These are phyloP conservation scores for Zygogramma bicolorata DNA, from an alignment of 2,888 invertebrate genomes.

Conservation along the genomic window DNA sequence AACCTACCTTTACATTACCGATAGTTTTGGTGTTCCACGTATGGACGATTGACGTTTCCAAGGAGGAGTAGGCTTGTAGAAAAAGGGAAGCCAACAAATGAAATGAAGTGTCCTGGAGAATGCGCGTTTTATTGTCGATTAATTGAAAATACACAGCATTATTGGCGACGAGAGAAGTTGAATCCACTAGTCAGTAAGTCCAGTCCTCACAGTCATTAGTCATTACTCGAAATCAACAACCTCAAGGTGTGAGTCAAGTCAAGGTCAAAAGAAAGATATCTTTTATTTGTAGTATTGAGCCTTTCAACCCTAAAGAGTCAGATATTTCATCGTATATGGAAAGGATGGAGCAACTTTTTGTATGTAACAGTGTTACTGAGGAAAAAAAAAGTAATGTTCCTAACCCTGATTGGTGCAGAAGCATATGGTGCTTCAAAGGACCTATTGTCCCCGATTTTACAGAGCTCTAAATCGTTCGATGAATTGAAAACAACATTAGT, in stretches of 20 bases:
- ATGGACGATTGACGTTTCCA: no score
- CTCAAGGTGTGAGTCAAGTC: not conserved
- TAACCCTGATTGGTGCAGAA: slow-evolving; percentile 14
- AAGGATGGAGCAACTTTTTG: slow-evolving; percentile 7
- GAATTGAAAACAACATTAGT: not conserved
- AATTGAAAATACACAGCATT: not conserved
- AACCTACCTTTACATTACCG: no score
- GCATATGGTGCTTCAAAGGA: slow-evolving; percentile 7
- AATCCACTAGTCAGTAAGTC: slow-evolving; percentile 5
- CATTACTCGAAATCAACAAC: not conserved
- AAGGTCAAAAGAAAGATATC: not conserved
- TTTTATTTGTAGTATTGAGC: slow-evolving; percentile 39
- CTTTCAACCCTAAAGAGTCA: slow-evolving; percentile 32
- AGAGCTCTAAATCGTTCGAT: not conserved
- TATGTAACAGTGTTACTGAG: slow-evolving; percentile 13
- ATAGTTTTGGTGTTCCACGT: no score
- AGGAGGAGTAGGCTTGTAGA: no score
- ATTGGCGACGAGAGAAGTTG: not conserved
- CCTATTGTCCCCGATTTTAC: not conserved
- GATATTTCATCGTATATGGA: slow-evolving; percentile 23
- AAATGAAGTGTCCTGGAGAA: not conserved
- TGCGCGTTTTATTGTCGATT: not conserved
- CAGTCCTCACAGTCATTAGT: slow-evolving; percentile 4
- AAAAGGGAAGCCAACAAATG: no score
- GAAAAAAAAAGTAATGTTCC: slow-evolving; percentile 4